A percentile compares a stretch with the other conserved stretches of the same genome.
Evolutionary conservation across 2,888 invertebrate genomes (phyloP).

Genomic region (Plagodis pulveraria): DNA sequence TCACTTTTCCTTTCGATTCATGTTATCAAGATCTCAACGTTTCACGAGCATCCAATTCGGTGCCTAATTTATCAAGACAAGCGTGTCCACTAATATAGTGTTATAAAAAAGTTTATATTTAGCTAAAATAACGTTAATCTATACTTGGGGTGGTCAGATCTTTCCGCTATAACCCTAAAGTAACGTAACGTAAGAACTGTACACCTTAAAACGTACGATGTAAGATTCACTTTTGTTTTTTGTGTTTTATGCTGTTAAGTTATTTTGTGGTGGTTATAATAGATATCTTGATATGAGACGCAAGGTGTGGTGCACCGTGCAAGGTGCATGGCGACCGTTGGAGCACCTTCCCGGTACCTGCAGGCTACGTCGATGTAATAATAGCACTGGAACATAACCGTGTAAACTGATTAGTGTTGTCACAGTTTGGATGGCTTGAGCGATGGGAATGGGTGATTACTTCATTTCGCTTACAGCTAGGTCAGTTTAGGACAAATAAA

Average conservation of each 20-base stretch:
- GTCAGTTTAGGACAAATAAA: no score
- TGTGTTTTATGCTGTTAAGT: conserved; percentile 25
- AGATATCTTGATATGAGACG: conserved; percentile 77
- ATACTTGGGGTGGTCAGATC: conserved; percentile 73
- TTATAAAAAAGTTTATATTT: conserved; percentile 74
- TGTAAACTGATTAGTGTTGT: conserved; percentile 76
- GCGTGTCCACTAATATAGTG: conserved; percentile 78
- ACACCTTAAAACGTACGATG: not conserved
- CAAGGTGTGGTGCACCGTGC: conserved; percentile 83
- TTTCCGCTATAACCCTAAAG: conserved; percentile 58
- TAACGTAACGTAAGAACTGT: conserved; percentile 5
- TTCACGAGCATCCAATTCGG: conserved; percentile 55
- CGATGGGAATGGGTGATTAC: conserved; percentile 19
- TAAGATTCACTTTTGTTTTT: conserved; percentile 26
- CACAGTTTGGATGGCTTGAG: conserved; percentile 29
- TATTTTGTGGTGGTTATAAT: conserved; percentile 47
- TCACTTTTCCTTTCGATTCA: conserved; percentile 40
- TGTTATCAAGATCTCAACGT: conserved; percentile 63
- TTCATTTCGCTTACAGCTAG: conserved; percentile 26
- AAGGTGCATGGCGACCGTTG: conserved; percentile 80
- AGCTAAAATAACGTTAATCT: conserved; percentile 76
- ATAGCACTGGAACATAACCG: conserved; percentile 65
- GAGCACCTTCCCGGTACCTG: conserved; percentile 58
- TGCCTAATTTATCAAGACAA: conserved; percentile 76
- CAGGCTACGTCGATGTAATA: conserved; percentile 48